Conservation (phyloP, 1,140 invertebrate species). For the Periplaneta americana region DNA sequence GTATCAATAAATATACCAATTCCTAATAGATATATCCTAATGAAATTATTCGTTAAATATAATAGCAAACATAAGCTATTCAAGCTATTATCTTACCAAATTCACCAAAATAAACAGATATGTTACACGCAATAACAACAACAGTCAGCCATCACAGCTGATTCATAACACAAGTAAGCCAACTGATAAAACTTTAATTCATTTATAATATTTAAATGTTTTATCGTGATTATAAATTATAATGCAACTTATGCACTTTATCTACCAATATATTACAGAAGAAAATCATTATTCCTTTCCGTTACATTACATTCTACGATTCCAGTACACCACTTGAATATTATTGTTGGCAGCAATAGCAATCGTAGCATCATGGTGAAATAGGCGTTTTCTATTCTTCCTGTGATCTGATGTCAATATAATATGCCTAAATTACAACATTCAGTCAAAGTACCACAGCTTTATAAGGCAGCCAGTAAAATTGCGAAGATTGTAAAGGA, state of each 20-base stretch:
- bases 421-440: slow-evolving; percentile 27
- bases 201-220: too few relatives aligned
- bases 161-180: not conserved
- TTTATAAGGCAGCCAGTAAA: slow-evolving; percentile 66
- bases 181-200: too few relatives aligned
- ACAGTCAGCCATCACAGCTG: not conserved
- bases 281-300: too few relatives aligned
- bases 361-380: not conserved
- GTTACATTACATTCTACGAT: not conserved
- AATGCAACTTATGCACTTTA: too few relatives aligned
- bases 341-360: not conserved
- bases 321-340: not conserved
- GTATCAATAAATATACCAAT: not conserved
- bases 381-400: not conserved
- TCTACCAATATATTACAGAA: too few relatives aligned
- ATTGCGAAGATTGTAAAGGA: slow-evolving; percentile 58
- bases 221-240: too few relatives aligned
- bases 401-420: not conserved
- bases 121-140: not conserved
- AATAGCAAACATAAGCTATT: not conserved
- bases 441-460: slow-evolving; percentile 59
- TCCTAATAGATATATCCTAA: not conserved
- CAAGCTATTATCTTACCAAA: not conserved
- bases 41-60: not conserved
- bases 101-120: not conserved